Conservation (phyloP, 2,888 invertebrate genomes). For the Caenorhabditis parvicauda region DNA sequence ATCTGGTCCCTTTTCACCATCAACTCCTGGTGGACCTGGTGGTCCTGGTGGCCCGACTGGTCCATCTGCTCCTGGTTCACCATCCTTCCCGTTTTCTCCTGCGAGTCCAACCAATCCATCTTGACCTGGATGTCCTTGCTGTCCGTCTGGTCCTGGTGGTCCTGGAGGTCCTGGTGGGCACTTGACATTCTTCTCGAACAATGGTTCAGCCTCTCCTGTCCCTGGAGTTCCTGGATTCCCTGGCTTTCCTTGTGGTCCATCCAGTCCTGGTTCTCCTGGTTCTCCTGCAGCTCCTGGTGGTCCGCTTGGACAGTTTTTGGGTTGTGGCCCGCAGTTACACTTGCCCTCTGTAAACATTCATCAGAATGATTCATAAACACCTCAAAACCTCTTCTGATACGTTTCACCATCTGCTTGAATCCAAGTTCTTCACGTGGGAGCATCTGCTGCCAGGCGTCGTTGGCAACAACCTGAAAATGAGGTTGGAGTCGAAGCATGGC, state of each 20-base stretch:
- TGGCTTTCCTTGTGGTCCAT: slow-evolving; percentile 18
- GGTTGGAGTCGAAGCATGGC: too few species aligned
- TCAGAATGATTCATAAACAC: slow-evolving; percentile 15
- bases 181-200: slow-evolving; percentile 21
- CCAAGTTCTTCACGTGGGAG: too few species aligned
- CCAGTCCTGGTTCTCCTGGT: slow-evolving; percentile 22
- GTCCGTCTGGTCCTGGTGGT: slow-evolving; percentile 25
- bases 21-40: slow-evolving; percentile 24
- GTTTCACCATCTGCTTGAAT: slow-evolving; percentile 3
- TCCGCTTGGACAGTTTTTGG: slow-evolving; percentile 21
- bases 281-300: slow-evolving; percentile 24
- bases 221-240: slow-evolving; percentile 19
- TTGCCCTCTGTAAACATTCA: slow-evolving; percentile 4
- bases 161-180: slow-evolving; percentile 30
- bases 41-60: slow-evolving; percentile 21
- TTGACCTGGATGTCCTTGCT: slow-evolving; percentile 24
- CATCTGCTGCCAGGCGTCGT: slow-evolving; percentile 18
- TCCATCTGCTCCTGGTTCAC: slow-evolving; percentile 19
- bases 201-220: slow-evolving; percentile 8
- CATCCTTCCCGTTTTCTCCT: slow-evolving; percentile 20
- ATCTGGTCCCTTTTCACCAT: slow-evolving; percentile 10
- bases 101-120: slow-evolving; percentile 21
- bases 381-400: slow-evolving; percentile 10
- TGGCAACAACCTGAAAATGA: slow-evolving; percentile 10
- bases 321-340: slow-evolving; percentile 25